Conservation (phyloP, 2,888 invertebrate genomes). For the Pinctada fucata region DNA sequence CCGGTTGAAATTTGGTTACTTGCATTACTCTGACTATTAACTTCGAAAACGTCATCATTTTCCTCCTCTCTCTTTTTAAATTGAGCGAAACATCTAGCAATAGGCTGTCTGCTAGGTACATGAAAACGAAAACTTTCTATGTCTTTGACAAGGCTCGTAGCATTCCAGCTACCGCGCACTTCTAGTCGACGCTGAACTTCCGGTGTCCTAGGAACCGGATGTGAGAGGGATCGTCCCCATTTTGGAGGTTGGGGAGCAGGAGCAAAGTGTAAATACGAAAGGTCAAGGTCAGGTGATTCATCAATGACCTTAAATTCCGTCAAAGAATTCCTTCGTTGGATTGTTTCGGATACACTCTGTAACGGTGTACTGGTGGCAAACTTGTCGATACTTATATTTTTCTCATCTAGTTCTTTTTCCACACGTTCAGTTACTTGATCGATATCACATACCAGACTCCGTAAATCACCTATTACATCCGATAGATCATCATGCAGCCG, state of each 20-base stretch:
- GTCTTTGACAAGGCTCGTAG: conserved; percentile 16
- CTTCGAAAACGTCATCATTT: background rate
- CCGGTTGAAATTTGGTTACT: background rate
- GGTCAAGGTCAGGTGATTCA: conserved; percentile 40
- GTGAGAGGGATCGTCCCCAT: conserved; percentile 30
- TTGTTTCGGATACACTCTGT: background rate
- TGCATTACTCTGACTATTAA: background rate
- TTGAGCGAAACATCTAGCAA: conserved; percentile 30
- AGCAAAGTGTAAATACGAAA: conserved; percentile 33
- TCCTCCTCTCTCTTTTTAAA: conserved; percentile 7
- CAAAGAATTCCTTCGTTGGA: background rate
- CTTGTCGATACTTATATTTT: background rate
- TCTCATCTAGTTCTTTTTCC: background rate
- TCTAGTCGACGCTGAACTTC: background rate
- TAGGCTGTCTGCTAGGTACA: background rate
- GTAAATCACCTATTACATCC: conserved; percentile 28
- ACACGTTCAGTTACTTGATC: conserved; percentile 28
- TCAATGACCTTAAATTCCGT: conserved; percentile 2
- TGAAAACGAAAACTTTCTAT: background rate
- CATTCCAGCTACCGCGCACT: conserved; percentile 8
- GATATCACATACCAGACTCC: conserved; percentile 29
- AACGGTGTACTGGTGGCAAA: background rate
- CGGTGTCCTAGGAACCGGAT: conserved; percentile 2
- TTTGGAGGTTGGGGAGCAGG: conserved; percentile 22
- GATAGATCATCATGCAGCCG: conserved; percentile 31